phyloP scores from a whole-genome alignment of 2,113 vertebrate genomes.

The Microcebus murinus region DNA sequence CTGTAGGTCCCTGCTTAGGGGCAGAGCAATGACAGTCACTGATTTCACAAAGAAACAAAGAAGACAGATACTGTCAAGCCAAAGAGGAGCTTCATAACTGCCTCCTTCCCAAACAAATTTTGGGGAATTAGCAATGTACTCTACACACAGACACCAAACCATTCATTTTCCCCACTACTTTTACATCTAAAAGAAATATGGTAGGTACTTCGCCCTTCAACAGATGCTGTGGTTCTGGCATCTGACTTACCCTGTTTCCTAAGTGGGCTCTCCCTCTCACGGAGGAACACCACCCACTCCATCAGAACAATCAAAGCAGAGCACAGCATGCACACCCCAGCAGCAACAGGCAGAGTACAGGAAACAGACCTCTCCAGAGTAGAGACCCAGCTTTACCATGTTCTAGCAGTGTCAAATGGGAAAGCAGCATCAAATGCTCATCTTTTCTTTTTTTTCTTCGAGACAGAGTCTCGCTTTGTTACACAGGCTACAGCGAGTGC shows the following conservation, averaged over 20 bases:
- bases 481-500: no score
- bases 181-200: neutral
- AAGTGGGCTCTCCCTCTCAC: neutral
- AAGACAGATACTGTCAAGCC: neutral
- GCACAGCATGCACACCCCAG: neutral
- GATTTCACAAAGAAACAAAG: neutral
- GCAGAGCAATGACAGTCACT: neutral
- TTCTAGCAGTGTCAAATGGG: neutral
- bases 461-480: no score
- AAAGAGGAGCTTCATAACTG: neutral
- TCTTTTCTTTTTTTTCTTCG: no score
- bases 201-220: neutral
- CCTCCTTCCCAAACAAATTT: neutral
- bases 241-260: neutral
- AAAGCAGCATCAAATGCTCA: no score
- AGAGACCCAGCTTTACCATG: neutral
- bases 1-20: neutral
- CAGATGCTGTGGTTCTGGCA: neutral
- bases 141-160: neutral
- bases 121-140: neutral
- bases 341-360: neutral
- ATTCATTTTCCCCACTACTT: neutral
- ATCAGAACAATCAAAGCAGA: neutral
- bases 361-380: no score
- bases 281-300: neutral